phyloP scores from a whole-genome alignment of 2,113 vertebrate species.

The Lampris megalopsis region DNA sequence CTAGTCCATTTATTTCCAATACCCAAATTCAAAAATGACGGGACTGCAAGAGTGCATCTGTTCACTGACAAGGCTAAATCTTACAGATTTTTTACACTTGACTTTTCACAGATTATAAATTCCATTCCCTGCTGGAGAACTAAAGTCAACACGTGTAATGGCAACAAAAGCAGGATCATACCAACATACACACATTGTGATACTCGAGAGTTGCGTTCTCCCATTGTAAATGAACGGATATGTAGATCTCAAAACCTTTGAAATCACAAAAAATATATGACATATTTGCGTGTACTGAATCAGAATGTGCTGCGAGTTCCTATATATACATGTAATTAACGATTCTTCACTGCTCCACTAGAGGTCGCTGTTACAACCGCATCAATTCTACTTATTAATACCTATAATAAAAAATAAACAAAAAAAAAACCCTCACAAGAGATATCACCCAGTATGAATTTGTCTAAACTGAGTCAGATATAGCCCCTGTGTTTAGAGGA shows the following conservation, averaged over 20 bases:
- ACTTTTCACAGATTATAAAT: not conserved
- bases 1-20: conserved; percentile 21
- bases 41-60: conserved; percentile 4
- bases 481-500: conserved; percentile 7
- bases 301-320: too few relatives aligned
- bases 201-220: not conserved
- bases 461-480: conserved; percentile 8
- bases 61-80: conserved; percentile 7
- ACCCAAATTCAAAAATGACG: conserved; percentile 8
- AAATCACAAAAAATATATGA: conserved; percentile 13
- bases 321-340: too few relatives aligned
- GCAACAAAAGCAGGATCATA: conserved; percentile 9
- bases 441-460: not conserved
- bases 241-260: not conserved
- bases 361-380: too few relatives aligned
- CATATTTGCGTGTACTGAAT: not conserved
- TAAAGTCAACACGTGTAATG: conserved; percentile 24
- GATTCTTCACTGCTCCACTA: too few relatives aligned
- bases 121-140: not conserved
- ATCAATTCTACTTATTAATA: too few relatives aligned
- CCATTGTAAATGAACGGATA: not conserved
- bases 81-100: not conserved
- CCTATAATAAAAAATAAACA: not conserved
- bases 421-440: conserved; percentile 6
- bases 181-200: conserved; percentile 22